Evolutionary conservation across 2,888 invertebrate species (phyloP), one percentile per base, ranked within the genome.

Genomic region (Volucella inflata): DNA sequence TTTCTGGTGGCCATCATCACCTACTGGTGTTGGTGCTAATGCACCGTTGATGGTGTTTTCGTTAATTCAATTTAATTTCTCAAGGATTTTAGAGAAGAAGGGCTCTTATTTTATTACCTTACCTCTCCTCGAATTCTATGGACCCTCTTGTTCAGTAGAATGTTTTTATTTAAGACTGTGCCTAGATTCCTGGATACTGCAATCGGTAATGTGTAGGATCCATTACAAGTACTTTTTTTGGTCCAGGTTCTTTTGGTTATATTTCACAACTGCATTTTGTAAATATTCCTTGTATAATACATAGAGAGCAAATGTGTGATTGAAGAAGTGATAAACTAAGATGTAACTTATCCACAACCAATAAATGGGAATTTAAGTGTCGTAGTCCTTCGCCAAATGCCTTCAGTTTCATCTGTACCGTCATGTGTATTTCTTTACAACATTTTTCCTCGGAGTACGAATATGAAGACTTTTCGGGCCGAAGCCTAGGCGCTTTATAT

Each of bases 51-150:
- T 14, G 8, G 36, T 36, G 36, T 16, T 10, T 42, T 46, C 53
- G 62, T 53, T 72, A 46, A 62, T 62, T 62, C 51, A 72, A 72
- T 72, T 55, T 53, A 50, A 71, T 50, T 50, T 40, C 42, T 51
- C 21, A 51, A 51, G 50, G 71, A 60, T 40, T 42, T 21, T 21
- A 42, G 51, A 2, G n/a, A 30, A 72, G 53, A 12, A 60, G 59
- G 42, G 72, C 62, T 53, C 44, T 72, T 72, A 62, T 72, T 51
- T 62, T 42, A 72, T 62, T 72, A 62, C 60, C 62, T 44, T 21
- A 1, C 38, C 48, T 42, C 14, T n/a, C 38, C 48, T 30, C 11
- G 21, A 30, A 60, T 12, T 30, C 11, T 55, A 12, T 42, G 8
- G 16, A 38, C 1, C 38, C 16, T 2, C 40, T 38, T 6, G 14